Conservation (phyloP, 2,797 vertebrate species). For the Falco peregrinus region DNA sequence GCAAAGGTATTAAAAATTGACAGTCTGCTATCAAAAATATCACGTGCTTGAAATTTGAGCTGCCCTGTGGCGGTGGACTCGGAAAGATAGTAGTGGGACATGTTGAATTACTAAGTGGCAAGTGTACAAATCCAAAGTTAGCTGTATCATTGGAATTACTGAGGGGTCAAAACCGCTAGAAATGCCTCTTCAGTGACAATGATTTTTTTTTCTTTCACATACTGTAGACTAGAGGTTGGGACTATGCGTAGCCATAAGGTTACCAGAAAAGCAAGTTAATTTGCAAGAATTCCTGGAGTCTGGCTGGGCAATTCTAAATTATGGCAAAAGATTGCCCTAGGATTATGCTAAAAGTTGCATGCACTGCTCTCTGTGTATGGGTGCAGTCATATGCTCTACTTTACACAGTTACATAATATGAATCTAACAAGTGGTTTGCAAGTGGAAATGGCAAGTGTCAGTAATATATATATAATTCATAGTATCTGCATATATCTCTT, state of each 20-base stretch:
- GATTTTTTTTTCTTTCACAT: neutral
- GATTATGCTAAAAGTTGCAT: neutral
- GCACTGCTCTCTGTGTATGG: neutral
- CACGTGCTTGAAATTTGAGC: neutral
- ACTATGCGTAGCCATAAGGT: neutral
- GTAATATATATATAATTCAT: neutral
- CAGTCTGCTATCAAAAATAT: neutral
- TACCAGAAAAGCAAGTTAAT: neutral
- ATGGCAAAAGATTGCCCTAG: neutral
- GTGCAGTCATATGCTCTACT: neutral
- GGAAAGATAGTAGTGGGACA: neutral
- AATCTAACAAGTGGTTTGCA: neutral
- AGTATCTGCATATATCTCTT: neutral
- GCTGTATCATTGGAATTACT: neutral
- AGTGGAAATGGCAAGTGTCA: neutral
- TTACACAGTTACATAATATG: neutral
- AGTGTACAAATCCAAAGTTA: neutral
- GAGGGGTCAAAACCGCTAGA: neutral
- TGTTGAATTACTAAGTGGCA: neutral
- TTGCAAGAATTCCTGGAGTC: neutral
- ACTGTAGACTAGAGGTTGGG: neutral
- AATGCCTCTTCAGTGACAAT: neutral
- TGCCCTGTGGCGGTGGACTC: neutral
- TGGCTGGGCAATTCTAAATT: neutral
- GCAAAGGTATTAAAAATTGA: neutral